Conservation (phyloP, 2,888 invertebrate genomes). For the Orthosia gothica region DNA sequence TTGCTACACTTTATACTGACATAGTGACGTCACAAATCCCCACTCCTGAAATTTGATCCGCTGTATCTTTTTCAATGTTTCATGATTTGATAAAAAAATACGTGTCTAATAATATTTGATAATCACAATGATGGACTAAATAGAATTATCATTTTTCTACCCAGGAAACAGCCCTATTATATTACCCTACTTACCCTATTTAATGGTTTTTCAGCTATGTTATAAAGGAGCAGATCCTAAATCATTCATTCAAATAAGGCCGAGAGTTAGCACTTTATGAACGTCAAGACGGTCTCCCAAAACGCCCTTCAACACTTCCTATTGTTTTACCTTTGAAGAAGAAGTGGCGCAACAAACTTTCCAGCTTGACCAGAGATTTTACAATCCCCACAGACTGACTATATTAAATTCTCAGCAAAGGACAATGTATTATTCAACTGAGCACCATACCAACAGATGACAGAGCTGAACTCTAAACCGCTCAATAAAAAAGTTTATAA, state of each 20-base stretch:
- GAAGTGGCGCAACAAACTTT: neutral
- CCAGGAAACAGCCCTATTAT: no score
- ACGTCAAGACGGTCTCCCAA: neutral
- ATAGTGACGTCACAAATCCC: no score
- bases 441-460: constrained; percentile 2
- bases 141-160: no score
- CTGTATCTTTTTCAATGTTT: no score
- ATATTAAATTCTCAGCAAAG: neutral
- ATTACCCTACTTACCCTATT: no score
- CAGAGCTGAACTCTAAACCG: constrained; percentile 21
- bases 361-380: neutral
- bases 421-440: neutral
- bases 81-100: no score
- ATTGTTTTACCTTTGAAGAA: neutral
- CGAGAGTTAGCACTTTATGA: neutral
- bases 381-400: neutral
- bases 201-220: no score
- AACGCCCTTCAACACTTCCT: neutral
- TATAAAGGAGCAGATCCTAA: neutral
- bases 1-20: no score
- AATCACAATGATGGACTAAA: no score
- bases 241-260: neutral
- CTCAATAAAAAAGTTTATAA: constrained; percentile 51
- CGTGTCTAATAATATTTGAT: no score
- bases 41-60: no score